Conservation (phyloP, 2,888 invertebrate species). For the Mimachlamys varia region DNA sequence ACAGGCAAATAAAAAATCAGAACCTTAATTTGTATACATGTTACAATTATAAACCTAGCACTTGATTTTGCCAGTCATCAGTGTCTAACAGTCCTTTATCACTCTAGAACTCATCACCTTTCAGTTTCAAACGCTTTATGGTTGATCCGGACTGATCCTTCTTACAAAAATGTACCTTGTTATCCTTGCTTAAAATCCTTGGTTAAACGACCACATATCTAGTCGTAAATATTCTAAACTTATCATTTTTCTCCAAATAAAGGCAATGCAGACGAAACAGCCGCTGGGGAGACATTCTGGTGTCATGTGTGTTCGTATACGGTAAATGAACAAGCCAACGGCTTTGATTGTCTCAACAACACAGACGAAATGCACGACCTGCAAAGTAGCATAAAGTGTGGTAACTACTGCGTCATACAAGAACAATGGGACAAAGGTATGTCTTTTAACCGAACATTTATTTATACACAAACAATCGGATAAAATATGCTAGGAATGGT, state of each 20-base stretch:
- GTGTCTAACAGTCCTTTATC: too few relatives aligned
- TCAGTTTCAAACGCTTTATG: too few relatives aligned
- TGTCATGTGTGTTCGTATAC: constrained; percentile 6
- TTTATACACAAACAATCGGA: neutral
- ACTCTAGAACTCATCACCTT: too few relatives aligned
- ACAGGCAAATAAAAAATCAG: too few relatives aligned
- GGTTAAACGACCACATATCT: too few relatives aligned
- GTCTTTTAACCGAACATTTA: neutral
- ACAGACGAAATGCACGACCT: neutral
- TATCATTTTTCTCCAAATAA: neutral
- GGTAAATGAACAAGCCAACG: neutral
- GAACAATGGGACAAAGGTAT: constrained; percentile 11
- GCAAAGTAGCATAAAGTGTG: neutral
- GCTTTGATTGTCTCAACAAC: neutral
- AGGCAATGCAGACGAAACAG: neutral
- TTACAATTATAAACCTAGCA: too few relatives aligned
- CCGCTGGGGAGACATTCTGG: constrained; percentile 1
- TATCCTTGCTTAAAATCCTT: too few relatives aligned
- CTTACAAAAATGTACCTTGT: too few relatives aligned
- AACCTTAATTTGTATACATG: too few relatives aligned
- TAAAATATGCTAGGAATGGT: neutral
- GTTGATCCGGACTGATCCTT: too few relatives aligned
- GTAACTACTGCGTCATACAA: neutral
- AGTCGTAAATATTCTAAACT: too few relatives aligned
- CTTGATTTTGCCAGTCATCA: too few relatives aligned